These are phyloP conservation scores for Plebejus melissa DNA, from an alignment of 2,888 invertebrate genomes.

Conservation along the genomic window DNA sequence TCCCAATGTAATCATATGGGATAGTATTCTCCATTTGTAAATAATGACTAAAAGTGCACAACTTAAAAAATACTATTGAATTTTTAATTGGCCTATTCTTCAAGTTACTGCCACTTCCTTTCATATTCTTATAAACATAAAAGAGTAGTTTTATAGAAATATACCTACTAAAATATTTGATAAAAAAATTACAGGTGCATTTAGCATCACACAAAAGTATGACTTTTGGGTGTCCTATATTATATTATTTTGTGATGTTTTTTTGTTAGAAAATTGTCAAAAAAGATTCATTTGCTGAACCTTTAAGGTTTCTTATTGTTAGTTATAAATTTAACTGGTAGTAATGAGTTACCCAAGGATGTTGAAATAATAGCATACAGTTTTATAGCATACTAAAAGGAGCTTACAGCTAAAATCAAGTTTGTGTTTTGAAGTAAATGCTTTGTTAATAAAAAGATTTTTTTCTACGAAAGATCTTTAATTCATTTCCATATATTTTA, in stretches of 20 bases:
- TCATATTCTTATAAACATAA: background rate
- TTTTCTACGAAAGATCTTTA: constrained; percentile 72
- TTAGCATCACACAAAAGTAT: background rate
- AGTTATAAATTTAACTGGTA: background rate
- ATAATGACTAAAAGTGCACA: too few relatives aligned
- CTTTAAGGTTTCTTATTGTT: background rate
- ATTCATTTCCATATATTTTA: constrained; percentile 72
- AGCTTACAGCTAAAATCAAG: background rate
- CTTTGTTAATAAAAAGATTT: constrained; percentile 31
- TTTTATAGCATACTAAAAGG: background rate
- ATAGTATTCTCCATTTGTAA: too few relatives aligned
- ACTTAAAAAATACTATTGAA: background rate
- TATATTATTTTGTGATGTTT: background rate
- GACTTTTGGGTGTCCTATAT: background rate
- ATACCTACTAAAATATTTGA: background rate
- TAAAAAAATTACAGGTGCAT: background rate
- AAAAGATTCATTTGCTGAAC: background rate
- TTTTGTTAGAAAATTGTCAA: background rate
- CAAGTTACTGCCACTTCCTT: background rate
- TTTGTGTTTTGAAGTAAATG: constrained; percentile 13
- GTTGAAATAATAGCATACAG: background rate
- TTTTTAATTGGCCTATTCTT: background rate
- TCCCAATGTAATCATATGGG: too few relatives aligned
- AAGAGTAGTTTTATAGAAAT: background rate
- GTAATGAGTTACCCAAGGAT: too few relatives aligned